These are phyloP conservation scores for Bambusicola thoracicus DNA, from an alignment of 2,113 vertebrate species.

Conservation along the genomic window DNA sequence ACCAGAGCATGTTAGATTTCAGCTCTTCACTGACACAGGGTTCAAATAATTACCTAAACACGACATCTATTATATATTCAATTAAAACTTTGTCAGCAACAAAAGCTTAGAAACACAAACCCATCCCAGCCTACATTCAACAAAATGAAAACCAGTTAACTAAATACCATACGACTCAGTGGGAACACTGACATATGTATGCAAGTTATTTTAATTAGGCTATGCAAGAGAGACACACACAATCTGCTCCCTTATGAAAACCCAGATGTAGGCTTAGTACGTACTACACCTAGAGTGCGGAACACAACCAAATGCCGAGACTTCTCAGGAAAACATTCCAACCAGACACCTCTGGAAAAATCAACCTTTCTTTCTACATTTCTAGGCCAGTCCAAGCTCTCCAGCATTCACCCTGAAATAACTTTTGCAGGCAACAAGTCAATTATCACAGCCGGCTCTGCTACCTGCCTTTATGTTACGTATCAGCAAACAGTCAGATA, in stretches of 20 bases:
- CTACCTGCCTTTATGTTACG: constrained; percentile 11
- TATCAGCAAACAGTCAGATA: constrained; percentile 48
- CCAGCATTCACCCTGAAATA: neutral
- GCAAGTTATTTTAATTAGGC: constrained; percentile 60
- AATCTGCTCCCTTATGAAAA: constrained; percentile 40
- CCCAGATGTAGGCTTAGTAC: constrained; percentile 40
- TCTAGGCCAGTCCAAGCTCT: neutral
- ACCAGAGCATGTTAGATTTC: neutral
- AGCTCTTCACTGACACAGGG: neutral
- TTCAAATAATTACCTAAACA: constrained; percentile 49
- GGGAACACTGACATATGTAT: constrained; percentile 49
- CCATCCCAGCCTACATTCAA: neutral
- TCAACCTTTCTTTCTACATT: neutral
- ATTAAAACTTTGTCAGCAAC: constrained; percentile 41
- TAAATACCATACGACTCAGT: constrained; percentile 38
- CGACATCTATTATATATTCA: constrained; percentile 15
- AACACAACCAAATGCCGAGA: neutral
- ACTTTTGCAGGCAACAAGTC: neutral
- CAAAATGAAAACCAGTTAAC: constrained; percentile 48
- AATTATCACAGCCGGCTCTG: neutral
- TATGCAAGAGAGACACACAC: constrained; percentile 37
- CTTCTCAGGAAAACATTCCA: neutral
- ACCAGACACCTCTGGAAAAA: neutral
- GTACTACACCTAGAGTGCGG: neutral
- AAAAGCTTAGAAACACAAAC: constrained; percentile 36